These are phyloP conservation scores for Chauna torquata DNA, from an alignment of 2,113 vertebrate genomes.

Conservation along the genomic window DNA sequence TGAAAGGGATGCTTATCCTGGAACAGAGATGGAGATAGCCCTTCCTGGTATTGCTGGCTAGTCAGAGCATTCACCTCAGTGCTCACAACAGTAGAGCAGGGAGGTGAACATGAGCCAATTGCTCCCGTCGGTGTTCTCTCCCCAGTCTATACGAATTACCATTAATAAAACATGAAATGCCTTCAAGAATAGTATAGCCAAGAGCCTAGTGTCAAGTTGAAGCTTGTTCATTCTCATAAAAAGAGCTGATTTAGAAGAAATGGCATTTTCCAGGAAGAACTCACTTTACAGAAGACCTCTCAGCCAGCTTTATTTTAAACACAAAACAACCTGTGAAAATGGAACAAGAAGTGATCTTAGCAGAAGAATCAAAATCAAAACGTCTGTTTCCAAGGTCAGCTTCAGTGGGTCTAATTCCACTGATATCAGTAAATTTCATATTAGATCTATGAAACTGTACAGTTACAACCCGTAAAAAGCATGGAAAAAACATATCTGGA, in stretches of 20 bases:
- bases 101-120: slow-evolving; percentile 42
- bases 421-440: background rate
- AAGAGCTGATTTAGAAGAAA: slow-evolving; percentile 63
- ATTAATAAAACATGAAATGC: slow-evolving; percentile 69
- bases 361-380: background rate
- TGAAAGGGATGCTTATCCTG: background rate
- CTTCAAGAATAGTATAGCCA: slow-evolving; percentile 57
- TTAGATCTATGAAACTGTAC: background rate
- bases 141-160: slow-evolving; percentile 51
- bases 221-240: slow-evolving; percentile 62
- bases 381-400: background rate
- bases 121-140: slow-evolving; percentile 39
- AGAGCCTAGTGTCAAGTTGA: slow-evolving; percentile 58
- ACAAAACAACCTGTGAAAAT: background rate
- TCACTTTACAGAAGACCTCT: background rate
- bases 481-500: background rate
- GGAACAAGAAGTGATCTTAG: background rate
- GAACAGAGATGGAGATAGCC: background rate
- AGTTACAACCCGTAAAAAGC: background rate
- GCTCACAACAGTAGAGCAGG: slow-evolving; percentile 31
- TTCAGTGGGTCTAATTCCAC: background rate
- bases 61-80: background rate
- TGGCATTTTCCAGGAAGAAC: slow-evolving; percentile 33
- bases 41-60: background rate
- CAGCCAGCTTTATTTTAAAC: background rate